Percentiles rank a stretch among this genome's conserved stretches.
Conservation (phyloP, 2,888 invertebrate genomes). For the Nomada ferruginata region DNA sequence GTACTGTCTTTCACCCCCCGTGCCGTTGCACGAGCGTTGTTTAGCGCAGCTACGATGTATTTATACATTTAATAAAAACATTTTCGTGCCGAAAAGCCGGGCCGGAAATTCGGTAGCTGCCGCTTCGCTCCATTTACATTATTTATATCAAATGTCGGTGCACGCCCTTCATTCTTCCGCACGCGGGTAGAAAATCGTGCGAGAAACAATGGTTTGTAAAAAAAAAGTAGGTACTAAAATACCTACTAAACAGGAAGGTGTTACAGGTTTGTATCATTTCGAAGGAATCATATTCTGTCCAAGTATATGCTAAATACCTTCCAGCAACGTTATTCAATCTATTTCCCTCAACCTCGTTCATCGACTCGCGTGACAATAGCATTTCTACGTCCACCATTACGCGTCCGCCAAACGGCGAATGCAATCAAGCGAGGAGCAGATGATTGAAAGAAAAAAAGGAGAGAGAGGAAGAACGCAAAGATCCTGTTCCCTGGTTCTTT, state of each 20-base stretch:
- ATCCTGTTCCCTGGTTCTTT: conserved; percentile 22
- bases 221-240: no score
- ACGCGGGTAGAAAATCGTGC: not conserved
- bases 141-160: not conserved
- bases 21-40: conserved; percentile 16
- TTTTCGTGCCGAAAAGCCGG: conserved; percentile 3
- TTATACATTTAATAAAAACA: conserved; percentile 22
- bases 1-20: conserved; percentile 32
- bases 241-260: no score
- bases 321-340: no score
- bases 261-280: no score
- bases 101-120: not conserved
- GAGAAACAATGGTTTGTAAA: not conserved
- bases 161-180: no score
- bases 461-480: not conserved
- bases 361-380: no score
- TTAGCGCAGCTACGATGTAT: not conserved
- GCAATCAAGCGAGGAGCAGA: not conserved
- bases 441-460: not conserved
- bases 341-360: no score
- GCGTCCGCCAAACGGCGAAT: no score
- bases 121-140: not conserved
- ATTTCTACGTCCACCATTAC: not conserved
- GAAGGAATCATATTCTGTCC: no score
- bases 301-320: no score